phyloP scores from a whole-genome alignment of 2,888 invertebrate species.

The Acanthoscelides obtectus region DNA sequence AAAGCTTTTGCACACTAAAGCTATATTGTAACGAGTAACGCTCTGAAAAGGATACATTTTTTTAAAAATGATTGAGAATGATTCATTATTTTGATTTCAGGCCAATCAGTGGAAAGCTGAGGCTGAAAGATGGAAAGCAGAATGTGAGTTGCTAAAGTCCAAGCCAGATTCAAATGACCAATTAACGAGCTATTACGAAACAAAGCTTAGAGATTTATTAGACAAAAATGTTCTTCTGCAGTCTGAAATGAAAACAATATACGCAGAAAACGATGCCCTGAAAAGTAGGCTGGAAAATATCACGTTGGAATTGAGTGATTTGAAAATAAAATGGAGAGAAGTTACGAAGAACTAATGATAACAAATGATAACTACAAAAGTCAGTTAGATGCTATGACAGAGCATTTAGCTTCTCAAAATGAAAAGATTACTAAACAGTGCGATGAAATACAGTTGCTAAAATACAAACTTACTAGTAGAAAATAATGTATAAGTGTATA shows the following conservation, averaged over 20 bases:
- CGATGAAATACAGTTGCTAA: slow-evolving; percentile 70
- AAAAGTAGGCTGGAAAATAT: slow-evolving; percentile 51
- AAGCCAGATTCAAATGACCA: slow-evolving; percentile 41
- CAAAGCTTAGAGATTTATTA: slow-evolving; percentile 38
- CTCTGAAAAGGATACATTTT: too few species aligned
- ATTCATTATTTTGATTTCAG: slow-evolving; percentile 22
- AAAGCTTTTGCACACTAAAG: too few species aligned
- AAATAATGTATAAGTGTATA: slow-evolving; percentile 33
- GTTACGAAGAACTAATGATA: slow-evolving; percentile 64
- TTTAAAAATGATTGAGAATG: too few species aligned
- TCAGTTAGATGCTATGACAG: slow-evolving; percentile 71
- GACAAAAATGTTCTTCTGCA: slow-evolving; percentile 36
- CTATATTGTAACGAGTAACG: too few species aligned
- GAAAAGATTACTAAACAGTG: slow-evolving; percentile 81
- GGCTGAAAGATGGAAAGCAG: slow-evolving; percentile 67
- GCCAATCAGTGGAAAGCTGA: slow-evolving; percentile 55
- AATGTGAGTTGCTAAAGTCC: slow-evolving; percentile 59
- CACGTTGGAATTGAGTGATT: slow-evolving; percentile 48
- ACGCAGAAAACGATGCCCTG: slow-evolving; percentile 44
- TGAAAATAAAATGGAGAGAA: slow-evolving; percentile 53
- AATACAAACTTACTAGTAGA: slow-evolving; percentile 50
- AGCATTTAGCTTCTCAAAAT: slow-evolving; percentile 72
- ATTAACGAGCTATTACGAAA: slow-evolving; percentile 42
- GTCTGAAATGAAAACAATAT: slow-evolving; percentile 39
- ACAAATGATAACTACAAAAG: slow-evolving; percentile 62